These are phyloP conservation scores for Drosophila nikananu DNA, from an alignment of 1,140 invertebrate genomes.

Conservation along the genomic window DNA sequence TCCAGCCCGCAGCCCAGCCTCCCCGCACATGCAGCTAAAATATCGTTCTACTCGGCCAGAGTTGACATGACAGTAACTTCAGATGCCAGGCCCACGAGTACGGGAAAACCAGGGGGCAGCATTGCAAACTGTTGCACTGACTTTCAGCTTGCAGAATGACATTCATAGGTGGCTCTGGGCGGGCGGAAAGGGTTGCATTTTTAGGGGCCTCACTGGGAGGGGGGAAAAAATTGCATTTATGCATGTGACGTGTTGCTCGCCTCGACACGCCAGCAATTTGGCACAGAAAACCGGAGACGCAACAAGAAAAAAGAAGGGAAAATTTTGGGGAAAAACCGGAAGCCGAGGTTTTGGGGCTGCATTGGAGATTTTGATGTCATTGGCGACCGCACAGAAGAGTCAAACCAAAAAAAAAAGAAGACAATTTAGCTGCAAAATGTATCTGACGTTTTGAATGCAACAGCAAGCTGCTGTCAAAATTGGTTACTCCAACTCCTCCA, in stretches of 20 bases:
- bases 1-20: background rate
- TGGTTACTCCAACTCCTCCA: background rate
- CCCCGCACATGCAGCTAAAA: slow-evolving; percentile 54
- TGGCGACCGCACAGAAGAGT: slow-evolving; percentile 22
- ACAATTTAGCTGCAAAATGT: slow-evolving; percentile 30
- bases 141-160: slow-evolving; percentile 31
- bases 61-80: slow-evolving; percentile 77
- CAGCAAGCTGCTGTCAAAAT: slow-evolving; percentile 19
- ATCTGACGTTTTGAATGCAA: slow-evolving; percentile 43
- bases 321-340: slow-evolving; percentile 9
- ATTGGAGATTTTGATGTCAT: slow-evolving; percentile 50
- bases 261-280: slow-evolving; percentile 60
- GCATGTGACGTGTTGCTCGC: slow-evolving; percentile 67
- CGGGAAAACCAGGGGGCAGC: slow-evolving; percentile 26
- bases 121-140: slow-evolving; percentile 61
- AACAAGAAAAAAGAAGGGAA: background rate
- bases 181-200: background rate
- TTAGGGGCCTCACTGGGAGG: background rate
- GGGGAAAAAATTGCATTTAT: slow-evolving; percentile 70
- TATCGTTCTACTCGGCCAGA: slow-evolving; percentile 61
- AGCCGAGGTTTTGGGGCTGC: slow-evolving; percentile 14
- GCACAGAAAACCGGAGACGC: slow-evolving; percentile 11
- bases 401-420: background rate
- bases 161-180: slow-evolving; percentile 36
- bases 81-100: slow-evolving; percentile 53